These are phyloP conservation scores for Zosterops japonicus DNA, from an alignment of 2,113 vertebrate species.

Conservation along the genomic window DNA sequence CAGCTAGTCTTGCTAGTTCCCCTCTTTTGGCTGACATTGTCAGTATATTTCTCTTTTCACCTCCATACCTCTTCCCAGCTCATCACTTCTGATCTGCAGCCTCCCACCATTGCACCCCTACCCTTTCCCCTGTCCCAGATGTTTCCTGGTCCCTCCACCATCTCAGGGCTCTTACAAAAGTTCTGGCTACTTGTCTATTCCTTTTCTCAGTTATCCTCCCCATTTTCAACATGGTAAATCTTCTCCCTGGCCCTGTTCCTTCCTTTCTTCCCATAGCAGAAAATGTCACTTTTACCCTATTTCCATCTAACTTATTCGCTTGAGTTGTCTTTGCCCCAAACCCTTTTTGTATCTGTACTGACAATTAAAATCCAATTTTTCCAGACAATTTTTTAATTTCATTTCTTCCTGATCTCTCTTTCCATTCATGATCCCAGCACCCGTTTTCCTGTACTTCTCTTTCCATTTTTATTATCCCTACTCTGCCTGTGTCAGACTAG, in stretches of 20 bases:
- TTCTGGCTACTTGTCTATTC: neutral
- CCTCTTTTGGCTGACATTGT: neutral
- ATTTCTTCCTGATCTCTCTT: neutral
- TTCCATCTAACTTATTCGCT: neutral
- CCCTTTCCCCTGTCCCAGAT: neutral
- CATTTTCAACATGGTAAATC: fast-evolving
- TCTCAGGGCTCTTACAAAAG: neutral
- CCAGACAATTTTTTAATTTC: neutral
- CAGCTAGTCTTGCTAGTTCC: neutral
- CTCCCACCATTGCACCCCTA: neutral
- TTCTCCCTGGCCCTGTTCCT: neutral
- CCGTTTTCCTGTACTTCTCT: neutral
- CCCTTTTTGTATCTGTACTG: neutral
- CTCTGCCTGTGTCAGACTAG: neutral
- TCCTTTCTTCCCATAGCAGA: neutral
- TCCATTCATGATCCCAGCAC: neutral
- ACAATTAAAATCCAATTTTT: neutral
- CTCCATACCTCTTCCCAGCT: neutral
- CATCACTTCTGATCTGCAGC: neutral
- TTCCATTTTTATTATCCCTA: neutral
- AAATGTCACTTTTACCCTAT: neutral
- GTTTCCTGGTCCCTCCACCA: neutral
- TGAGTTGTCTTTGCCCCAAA: neutral
- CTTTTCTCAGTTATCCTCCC: neutral
- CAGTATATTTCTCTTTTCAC: neutral